phyloP scores from a whole-genome alignment of 2,888 invertebrate genomes.

The Venustoraphidia nigricollis region DNA sequence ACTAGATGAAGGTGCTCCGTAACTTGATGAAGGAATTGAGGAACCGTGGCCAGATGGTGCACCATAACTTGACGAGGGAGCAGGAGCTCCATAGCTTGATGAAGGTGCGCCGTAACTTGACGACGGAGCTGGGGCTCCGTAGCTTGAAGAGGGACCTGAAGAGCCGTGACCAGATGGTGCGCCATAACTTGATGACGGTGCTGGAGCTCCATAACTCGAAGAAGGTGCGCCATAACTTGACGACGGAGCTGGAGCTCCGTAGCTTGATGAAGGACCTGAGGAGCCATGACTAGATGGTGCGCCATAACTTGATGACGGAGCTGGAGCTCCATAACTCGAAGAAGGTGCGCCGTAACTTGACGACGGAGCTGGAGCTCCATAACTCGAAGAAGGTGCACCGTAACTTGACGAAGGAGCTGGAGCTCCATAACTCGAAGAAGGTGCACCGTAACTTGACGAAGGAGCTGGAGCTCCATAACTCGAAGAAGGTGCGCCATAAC shows the following conservation, averaged over 20 bases:
- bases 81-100: slow-evolving; percentile 8
- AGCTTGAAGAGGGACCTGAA: slow-evolving; percentile 10
- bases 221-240: slow-evolving; percentile 14
- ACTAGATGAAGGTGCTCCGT: slow-evolving; percentile 13
- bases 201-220: slow-evolving; percentile 11
- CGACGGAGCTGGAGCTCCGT: slow-evolving; percentile 8
- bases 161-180: background rate
- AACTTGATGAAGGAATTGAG: slow-evolving; percentile 9
- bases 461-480: slow-evolving; percentile 11
- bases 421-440: slow-evolving; percentile 10
- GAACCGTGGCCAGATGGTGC: slow-evolving; percentile 5
- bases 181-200: slow-evolving; percentile 12
- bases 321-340: slow-evolving; percentile 12
- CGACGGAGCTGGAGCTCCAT: slow-evolving; percentile 11
- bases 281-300: slow-evolving; percentile 12
- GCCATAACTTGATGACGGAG: slow-evolving; percentile 8
- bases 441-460: slow-evolving; percentile 14
- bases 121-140: slow-evolving; percentile 11
- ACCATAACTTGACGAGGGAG: slow-evolving; percentile 13
- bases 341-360: slow-evolving; percentile 8
- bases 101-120: slow-evolving; percentile 10
- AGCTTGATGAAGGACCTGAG: slow-evolving; percentile 7
- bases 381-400: slow-evolving; percentile 11
- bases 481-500: slow-evolving; percentile 13
- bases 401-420: slow-evolving; percentile 13